These are phyloP conservation scores for Gnatocerus cornutus DNA, from an alignment of 2,888 invertebrate species.

Conservation along the genomic window DNA sequence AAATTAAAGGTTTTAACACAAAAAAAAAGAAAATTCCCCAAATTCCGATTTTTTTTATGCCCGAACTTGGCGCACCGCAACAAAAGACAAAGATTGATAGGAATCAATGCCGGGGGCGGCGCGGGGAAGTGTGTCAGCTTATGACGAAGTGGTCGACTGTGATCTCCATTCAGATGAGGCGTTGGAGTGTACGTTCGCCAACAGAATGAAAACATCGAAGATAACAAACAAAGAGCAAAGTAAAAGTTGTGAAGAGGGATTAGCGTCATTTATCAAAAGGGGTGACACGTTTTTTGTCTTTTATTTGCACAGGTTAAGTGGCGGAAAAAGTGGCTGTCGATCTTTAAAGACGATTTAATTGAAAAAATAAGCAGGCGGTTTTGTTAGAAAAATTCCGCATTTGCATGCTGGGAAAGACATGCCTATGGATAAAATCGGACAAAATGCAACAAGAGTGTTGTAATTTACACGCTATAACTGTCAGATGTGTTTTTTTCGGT, in stretches of 20 bases:
- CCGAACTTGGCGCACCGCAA: too few species aligned
- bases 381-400: too few species aligned
- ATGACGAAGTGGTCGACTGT: slow-evolving; percentile 52
- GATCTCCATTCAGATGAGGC: slow-evolving; percentile 52
- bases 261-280: slow-evolving; percentile 47
- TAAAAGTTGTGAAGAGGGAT: slow-evolving; percentile 35
- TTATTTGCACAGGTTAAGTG: slow-evolving; percentile 31
- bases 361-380: too few species aligned
- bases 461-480: too few species aligned
- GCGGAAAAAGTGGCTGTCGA: background rate
- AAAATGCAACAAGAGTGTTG: too few species aligned
- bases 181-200: slow-evolving; percentile 47
- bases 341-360: too few species aligned
- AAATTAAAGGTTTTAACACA: too few species aligned
- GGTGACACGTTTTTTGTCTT: slow-evolving; percentile 19
- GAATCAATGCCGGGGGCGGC: slow-evolving; percentile 38
- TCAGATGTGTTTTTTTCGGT: too few species aligned
- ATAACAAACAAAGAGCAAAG: slow-evolving; percentile 42
- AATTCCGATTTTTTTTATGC: too few species aligned
- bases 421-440: too few species aligned
- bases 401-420: too few species aligned
- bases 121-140: slow-evolving; percentile 47
- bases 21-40: too few species aligned
- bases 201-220: slow-evolving; percentile 50
- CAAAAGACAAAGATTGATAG: slow-evolving; percentile 49